A percentile compares a stretch with the other conserved stretches of the same genome.
These are phyloP conservation scores for Eretmochelys imbricata DNA, from an alignment of 2,113 vertebrate species.

Conservation along the genomic window DNA sequence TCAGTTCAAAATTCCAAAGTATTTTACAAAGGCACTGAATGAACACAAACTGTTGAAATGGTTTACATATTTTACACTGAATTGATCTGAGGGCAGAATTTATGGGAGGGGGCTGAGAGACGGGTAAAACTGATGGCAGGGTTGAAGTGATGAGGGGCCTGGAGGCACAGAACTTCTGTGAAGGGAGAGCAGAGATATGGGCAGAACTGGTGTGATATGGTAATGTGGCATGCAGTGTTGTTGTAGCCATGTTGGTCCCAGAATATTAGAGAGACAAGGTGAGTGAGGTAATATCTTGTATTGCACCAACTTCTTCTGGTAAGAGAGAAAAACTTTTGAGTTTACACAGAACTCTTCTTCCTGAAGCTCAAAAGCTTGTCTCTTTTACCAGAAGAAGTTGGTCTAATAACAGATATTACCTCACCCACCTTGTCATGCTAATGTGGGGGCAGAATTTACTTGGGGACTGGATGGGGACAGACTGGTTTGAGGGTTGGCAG, in stretches of 20 bases:
- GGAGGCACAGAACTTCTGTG: not conserved
- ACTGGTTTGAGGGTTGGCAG: not conserved
- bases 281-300: no score
- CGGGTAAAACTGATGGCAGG: not conserved
- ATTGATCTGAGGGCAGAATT: not conserved
- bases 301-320: no score
- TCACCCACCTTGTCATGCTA: not conserved
- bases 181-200: no score
- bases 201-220: no score
- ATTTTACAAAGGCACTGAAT: not conserved
- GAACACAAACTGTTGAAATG: not conserved
- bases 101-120: not conserved
- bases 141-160: not conserved
- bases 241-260: no score
- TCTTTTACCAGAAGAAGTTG: no score
- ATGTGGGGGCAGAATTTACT: not conserved
- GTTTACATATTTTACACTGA: not conserved
- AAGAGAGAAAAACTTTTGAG: not conserved
- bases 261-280: no score
- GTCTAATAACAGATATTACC: not conserved
- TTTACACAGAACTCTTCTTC: no score
- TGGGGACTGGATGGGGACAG: not conserved
- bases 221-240: no score
- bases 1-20: slow-evolving; percentile 12
- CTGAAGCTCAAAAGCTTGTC: no score